Base-by-base conservation (phyloP, 2,797 vertebrate species). In the Arctocebus calabarensis region DNA sequence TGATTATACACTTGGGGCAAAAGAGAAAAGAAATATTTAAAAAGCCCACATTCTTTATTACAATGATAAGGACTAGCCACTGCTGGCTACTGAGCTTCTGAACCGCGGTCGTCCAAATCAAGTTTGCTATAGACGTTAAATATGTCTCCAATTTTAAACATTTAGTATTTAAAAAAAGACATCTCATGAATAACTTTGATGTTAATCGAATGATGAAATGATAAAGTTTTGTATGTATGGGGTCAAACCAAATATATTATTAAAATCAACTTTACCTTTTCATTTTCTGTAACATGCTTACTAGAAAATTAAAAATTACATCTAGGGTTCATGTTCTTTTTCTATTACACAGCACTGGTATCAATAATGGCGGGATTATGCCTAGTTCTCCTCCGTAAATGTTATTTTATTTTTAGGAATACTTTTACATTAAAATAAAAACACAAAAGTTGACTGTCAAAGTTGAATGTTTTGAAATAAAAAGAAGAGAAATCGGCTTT, bases 381-480 rank as follows among this genome's bases (percentile, higher is more conserved):
- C 20, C 43, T 84, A 71, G 45, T 92, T 74, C 40, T 79, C 62
- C 86, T 57, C n/a, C 3, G 48, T 52, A 52, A 16, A 7, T 59
- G 27, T 70, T 89, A 79, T 83, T 78, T n/a, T 34, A 81, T 48
- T 90, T 94, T 92, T 70, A 61, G 45, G 91, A 48, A 32, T 8
- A 25, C 17, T 55, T 59, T 92, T 79, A 90, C 64, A 93, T 84
- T 91, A 86, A 94, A 90, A 92, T 94, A 59, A 88, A 59, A 48
- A 79, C 32, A 90, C 25, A 64, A 90, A 94, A 94, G 57, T 25
- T 62, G 45, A 90, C 73, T 81, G 14, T 64, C 68, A 55, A 77
- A 81, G 23, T 10, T n/a, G 25, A 95, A 83, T 82, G 52, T 62
- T 91, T 81, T 23, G 19, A 91, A 95, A 91, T 73, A 68, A 85